These are phyloP conservation scores for Palaemon carinicauda DNA, from an alignment of 1,140 invertebrate species.

Conservation along the genomic window DNA sequence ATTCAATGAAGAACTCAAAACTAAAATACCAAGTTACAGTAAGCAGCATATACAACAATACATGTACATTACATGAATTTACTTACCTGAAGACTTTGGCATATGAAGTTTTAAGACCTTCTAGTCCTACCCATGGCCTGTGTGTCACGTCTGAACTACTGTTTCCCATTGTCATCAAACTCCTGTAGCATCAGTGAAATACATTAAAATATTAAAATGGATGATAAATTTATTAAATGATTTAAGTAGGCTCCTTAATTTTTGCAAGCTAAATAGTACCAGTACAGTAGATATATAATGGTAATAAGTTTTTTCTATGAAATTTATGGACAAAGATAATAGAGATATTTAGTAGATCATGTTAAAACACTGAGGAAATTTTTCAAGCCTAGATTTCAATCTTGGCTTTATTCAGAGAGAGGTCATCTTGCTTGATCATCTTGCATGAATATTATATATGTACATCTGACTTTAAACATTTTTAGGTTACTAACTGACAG, in stretches of 20 bases:
- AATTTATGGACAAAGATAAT: too few species aligned
- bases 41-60: neutral
- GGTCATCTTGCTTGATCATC: too few species aligned
- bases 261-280: too few species aligned
- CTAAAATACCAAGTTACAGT: neutral
- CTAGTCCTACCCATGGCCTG: constrained; percentile 69
- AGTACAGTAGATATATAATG: too few species aligned
- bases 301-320: too few species aligned
- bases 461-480: too few species aligned
- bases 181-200: neutral
- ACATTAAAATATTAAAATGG: neutral
- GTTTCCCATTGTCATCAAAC: constrained; percentile 8
- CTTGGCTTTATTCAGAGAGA: too few species aligned
- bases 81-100: constrained; percentile 68
- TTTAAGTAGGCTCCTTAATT: neutral
- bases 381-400: too few species aligned
- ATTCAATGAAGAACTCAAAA: neutral
- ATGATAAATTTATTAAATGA: neutral
- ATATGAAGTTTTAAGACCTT: constrained; percentile 52
- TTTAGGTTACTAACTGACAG: too few species aligned
- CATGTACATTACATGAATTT: neutral
- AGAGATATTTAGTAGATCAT: too few species aligned
- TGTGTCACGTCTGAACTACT: constrained; percentile 69
- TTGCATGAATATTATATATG: too few species aligned
- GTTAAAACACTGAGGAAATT: too few species aligned